phyloP scores from a whole-genome alignment of 2,797 vertebrate genomes.

The Dipus sagitta region DNA sequence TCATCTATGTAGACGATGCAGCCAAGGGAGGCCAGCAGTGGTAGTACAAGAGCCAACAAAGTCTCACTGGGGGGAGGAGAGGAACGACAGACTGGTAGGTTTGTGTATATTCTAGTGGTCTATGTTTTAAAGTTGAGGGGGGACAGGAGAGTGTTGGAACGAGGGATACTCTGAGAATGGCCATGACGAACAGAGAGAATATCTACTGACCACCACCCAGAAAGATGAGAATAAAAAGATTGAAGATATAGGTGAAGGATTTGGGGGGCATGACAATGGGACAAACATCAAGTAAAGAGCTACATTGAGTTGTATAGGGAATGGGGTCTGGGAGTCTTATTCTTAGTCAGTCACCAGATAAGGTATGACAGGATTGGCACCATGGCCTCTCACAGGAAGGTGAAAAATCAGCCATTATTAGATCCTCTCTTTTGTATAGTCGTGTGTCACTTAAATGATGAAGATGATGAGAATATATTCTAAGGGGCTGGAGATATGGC shows the following conservation, averaged over 20 bases:
- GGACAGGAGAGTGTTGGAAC: not conserved
- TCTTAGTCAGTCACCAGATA: not conserved
- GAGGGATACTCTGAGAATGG: not conserved
- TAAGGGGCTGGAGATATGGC: not conserved
- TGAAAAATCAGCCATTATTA: not conserved
- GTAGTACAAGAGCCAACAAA: rapidly evolving
- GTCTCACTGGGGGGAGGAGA: not conserved
- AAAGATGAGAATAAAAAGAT: not conserved
- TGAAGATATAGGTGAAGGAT: not conserved
- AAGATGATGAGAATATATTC: not conserved
- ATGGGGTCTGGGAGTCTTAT: not conserved
- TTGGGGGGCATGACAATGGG: not conserved
- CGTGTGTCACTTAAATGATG: not conserved
- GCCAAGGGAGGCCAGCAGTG: not conserved
- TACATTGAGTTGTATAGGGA: not conserved
- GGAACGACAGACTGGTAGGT: rapidly evolving
- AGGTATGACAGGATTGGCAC: not conserved
- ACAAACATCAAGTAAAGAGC: not conserved
- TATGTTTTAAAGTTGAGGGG: not conserved
- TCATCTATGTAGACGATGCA: not conserved
- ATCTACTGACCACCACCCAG: not conserved
- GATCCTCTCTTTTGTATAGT: not conserved
- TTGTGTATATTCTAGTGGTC: not conserved
- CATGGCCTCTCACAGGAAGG: not conserved
- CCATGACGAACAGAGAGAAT: not conserved